phyloP scores from a whole-genome alignment of 2,888 invertebrate genomes.

The Embidobia sp. region DNA sequence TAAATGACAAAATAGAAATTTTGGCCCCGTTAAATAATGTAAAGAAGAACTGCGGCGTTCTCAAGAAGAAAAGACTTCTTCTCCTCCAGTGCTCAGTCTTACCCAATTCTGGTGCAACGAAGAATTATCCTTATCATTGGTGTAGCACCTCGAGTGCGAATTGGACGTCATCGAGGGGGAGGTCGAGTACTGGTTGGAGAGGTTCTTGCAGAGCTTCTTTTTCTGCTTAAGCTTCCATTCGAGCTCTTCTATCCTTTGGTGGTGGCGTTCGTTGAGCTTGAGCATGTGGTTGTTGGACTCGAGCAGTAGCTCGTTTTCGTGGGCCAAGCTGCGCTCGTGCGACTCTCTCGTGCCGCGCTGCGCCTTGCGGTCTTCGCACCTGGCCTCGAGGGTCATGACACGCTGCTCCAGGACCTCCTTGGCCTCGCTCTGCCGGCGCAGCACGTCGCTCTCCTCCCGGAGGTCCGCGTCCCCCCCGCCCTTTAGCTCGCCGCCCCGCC shows the following conservation, averaged over 20 bases:
- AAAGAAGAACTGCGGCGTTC: too few species aligned
- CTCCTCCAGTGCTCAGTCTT: too few species aligned
- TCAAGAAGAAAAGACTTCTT: too few species aligned
- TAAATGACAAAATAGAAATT: too few species aligned
- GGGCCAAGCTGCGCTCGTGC: conserved; percentile 87
- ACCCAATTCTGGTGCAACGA: too few species aligned
- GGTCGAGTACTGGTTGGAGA: conserved; percentile 75
- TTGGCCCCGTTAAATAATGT: too few species aligned
- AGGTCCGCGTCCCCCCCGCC: conserved; percentile 92
- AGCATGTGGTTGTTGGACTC: conserved; percentile 89
- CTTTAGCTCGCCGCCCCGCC: conserved; percentile 92
- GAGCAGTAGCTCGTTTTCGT: conserved; percentile 88
- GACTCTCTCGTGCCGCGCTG: conserved; percentile 85
- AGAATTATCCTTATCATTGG: conserved; percentile 47
- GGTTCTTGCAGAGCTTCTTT: conserved; percentile 85
- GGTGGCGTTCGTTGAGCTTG: conserved; percentile 89
- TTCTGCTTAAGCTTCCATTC: conserved; percentile 93
- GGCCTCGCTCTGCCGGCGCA: conserved; percentile 87
- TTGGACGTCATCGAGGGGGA: conserved; percentile 68
- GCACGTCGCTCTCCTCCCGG: conserved; percentile 86
- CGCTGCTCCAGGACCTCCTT: conserved; percentile 88
- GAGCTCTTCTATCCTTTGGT: conserved; percentile 93
- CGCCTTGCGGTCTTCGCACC: conserved; percentile 92
- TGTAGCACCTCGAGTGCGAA: conserved; percentile 75
- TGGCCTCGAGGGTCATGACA: conserved; percentile 85